These are phyloP conservation scores for Rhabdomys dilectus DNA, from an alignment of 2,113 vertebrate genomes.

Conservation along the genomic window DNA sequence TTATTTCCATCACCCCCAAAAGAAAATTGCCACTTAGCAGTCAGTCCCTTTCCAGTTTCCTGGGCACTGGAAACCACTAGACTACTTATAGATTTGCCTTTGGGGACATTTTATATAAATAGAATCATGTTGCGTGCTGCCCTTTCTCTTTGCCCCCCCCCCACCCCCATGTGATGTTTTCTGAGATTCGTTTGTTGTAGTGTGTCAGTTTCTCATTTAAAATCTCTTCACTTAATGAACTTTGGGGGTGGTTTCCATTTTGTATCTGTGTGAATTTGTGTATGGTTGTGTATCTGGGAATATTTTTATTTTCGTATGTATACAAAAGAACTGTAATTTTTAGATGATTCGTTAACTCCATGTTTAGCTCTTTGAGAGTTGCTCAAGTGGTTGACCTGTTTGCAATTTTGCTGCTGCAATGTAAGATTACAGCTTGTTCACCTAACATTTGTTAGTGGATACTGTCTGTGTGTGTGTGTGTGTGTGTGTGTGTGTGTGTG, in stretches of 20 bases:
- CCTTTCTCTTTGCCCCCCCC: background rate
- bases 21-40: background rate
- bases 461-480: background rate
- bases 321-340: slow-evolving; percentile 7
- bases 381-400: background rate
- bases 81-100: background rate
- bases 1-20: background rate
- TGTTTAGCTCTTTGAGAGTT: slow-evolving; percentile 14
- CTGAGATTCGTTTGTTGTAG: background rate
- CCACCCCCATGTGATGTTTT: background rate
- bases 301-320: background rate
- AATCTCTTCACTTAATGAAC: background rate
- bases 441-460: background rate
- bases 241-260: background rate
- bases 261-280: background rate
- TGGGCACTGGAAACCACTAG: background rate
- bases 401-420: background rate
- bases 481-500: background rate
- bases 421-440: background rate
- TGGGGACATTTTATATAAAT: background rate
- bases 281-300: background rate
- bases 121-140: background rate
- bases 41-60: background rate
- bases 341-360: background rate
- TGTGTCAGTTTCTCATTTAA: background rate